phyloP scores from a whole-genome alignment of 2,888 invertebrate species.

The Lydus trimaculatus region DNA sequence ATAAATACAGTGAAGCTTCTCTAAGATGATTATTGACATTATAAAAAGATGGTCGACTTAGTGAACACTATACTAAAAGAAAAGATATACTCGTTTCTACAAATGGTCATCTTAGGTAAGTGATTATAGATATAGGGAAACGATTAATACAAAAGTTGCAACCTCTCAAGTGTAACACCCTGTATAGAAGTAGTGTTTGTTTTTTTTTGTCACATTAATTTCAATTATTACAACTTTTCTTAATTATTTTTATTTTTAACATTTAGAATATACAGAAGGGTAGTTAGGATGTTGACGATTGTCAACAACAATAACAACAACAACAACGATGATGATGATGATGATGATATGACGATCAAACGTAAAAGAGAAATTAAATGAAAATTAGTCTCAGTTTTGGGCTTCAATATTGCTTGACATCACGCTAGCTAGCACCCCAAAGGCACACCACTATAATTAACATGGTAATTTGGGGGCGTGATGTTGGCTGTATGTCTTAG shows the following conservation, averaged over 20 bases:
- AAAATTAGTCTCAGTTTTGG: slow-evolving; percentile 53
- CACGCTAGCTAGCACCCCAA: slow-evolving; percentile 56
- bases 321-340: no score
- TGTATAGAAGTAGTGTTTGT: no score
- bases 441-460: slow-evolving; percentile 58
- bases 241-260: not conserved
- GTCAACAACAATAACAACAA: no score
- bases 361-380: slow-evolving; percentile 47
- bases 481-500: slow-evolving; percentile 59
- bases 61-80: no score
- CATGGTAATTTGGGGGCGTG: slow-evolving; percentile 62
- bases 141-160: no score
- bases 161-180: no score
- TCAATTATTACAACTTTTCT: no score
- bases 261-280: not conserved
- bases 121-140: no score
- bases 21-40: not conserved
- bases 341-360: slow-evolving; percentile 16
- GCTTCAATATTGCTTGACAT: slow-evolving; percentile 51
- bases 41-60: no score
- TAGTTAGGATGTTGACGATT: not conserved
- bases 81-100: no score
- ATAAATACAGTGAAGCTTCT: not conserved
- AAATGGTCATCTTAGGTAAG: no score
- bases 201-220: no score